Base-by-base conservation (phyloP, 2,113 vertebrate genomes). In the Perca flavescens region DNA sequence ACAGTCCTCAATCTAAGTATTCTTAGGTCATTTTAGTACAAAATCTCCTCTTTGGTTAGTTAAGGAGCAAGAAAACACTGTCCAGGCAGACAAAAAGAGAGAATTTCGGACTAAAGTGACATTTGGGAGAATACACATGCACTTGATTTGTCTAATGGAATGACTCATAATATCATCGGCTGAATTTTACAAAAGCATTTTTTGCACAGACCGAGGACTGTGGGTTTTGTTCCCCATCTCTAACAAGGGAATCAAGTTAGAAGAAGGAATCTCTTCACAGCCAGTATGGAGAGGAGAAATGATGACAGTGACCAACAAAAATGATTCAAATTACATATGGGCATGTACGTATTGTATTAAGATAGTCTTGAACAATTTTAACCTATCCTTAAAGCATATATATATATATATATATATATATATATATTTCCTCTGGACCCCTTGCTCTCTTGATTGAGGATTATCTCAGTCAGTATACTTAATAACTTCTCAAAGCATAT, bases 391-490 rank as follows among this genome's bases (percentile, higher is more conserved):
- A 49, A 36, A 34, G 34, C 34, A 11, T 62, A 22, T 31, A 12
- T 62, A 52, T 31, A 31, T 31, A 31, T 31, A 31, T 31, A 31
- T 31, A 31, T 31, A 31, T 31, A 31, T 31, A 31, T 31, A 31
- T 31, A 31, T 31, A 31, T 31, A 25, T 46, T n/a, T 52, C 31
- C 34, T 17, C 34, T 60, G 54, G 25, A 62, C 22, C 9, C 14
- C n/a, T 71, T 53, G 8, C n/a, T 54, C 52, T 53, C 25, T 25
- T 43, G 4, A 3, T 49, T 62, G n/a, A 46, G 13, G 16, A 66
- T 83, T 71, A 72, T n/a, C 47, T 75, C 19, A 16, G 19, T 58
- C 17, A 49, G 22, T 40, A 57, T 77, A 10, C 65, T 16, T 43
- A 72, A 46, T 43, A 72, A 46, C 43, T 40, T 52, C 34, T 64